These are phyloP conservation scores for Actinemys pallida DNA, from an alignment of 2,113 vertebrate species.

Conservation along the genomic window DNA sequence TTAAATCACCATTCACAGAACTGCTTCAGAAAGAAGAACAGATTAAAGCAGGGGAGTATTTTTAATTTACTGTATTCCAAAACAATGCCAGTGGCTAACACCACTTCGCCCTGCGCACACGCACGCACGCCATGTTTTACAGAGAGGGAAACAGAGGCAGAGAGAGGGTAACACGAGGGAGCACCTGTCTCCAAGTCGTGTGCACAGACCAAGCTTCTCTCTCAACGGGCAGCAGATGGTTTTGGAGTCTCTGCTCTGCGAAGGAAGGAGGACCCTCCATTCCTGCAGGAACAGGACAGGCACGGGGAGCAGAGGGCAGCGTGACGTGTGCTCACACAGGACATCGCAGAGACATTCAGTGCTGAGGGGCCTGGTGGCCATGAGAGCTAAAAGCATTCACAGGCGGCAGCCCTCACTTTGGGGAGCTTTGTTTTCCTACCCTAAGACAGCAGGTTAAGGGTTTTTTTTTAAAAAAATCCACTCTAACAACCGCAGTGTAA, in stretches of 20 bases:
- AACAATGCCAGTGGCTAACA: background rate
- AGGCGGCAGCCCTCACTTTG: background rate
- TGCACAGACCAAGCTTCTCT: background rate
- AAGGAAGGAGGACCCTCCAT: background rate
- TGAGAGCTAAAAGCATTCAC: background rate
- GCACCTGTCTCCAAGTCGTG: background rate
- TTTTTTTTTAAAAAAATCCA: background rate
- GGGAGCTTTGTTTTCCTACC: background rate
- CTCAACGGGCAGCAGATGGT: background rate
- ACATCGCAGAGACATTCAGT: background rate
- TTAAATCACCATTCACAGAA: background rate
- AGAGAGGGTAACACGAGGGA: background rate
- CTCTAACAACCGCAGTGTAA: fast-evolving
- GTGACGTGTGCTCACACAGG: background rate
- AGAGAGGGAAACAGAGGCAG: background rate
- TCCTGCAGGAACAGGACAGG: background rate
- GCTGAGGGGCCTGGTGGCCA: background rate
- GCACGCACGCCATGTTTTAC: background rate
- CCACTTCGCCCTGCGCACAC: background rate
- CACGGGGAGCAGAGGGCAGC: background rate
- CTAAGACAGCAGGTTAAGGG: background rate
- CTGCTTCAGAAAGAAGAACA: background rate
- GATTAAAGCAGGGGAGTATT: background rate
- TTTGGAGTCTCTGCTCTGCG: background rate
- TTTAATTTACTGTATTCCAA: background rate